Evolutionary conservation across 2,888 invertebrate genomes (phyloP).

Genomic region (Tiliacea citrago): DNA sequence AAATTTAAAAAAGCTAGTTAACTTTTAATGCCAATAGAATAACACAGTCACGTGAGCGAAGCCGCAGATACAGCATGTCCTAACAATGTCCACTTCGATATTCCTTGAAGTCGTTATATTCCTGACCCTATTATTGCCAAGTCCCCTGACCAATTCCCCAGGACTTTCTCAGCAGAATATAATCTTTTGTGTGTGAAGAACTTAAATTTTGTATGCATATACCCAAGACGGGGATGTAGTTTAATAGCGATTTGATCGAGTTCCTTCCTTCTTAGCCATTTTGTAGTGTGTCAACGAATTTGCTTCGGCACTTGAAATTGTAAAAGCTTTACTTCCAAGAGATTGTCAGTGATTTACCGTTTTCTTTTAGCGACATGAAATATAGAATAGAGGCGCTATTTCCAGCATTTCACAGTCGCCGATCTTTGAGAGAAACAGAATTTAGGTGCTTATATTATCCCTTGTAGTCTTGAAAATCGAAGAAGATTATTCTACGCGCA

Average conservation of each 20-base stretch:
- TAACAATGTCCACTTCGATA: too few species aligned
- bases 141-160: constrained; percentile 23
- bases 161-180: constrained; percentile 12
- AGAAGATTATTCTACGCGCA: constrained; percentile 10
- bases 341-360: constrained; percentile 51
- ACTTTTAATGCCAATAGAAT: background rate
- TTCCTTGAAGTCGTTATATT: background rate
- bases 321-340: constrained; percentile 56
- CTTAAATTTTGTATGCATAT: constrained; percentile 52
- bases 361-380: constrained; percentile 47
- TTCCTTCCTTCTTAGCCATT: constrained; percentile 43
- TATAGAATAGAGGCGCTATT: constrained; percentile 41
- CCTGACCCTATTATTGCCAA: background rate
- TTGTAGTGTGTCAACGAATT: constrained; percentile 60
- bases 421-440: constrained; percentile 15
- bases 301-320: constrained; percentile 60
- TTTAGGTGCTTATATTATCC: constrained; percentile 11
- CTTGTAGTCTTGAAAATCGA: background rate
- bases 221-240: constrained; percentile 40
- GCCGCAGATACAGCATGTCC: too few species aligned
- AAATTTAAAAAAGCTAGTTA: too few species aligned
- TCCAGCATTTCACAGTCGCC: background rate
- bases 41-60: background rate
- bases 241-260: constrained; percentile 62
- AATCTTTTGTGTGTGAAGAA: constrained; percentile 44